A percentile compares a stretch with the other conserved stretches of the same genome.
These are phyloP conservation scores for Cinclus cinclus DNA, from an alignment of 2,113 vertebrate genomes.

Conservation along the genomic window DNA sequence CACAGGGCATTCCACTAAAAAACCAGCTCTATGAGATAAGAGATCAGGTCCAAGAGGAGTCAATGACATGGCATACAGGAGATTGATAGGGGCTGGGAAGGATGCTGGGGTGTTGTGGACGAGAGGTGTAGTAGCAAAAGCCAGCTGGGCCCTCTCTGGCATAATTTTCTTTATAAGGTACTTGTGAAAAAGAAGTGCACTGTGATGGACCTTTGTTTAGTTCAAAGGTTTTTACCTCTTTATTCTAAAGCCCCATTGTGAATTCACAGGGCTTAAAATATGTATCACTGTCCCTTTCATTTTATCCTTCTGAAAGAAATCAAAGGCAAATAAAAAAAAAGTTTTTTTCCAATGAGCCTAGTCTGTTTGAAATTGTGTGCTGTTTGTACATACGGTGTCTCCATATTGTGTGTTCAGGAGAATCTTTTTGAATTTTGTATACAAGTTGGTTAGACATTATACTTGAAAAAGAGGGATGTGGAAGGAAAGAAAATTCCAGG, in stretches of 20 bases:
- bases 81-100: slow-evolving; percentile 76
- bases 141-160: slow-evolving; percentile 75
- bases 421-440: slow-evolving; percentile 57
- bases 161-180: slow-evolving; percentile 82
- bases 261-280: slow-evolving; percentile 95
- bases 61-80: slow-evolving; percentile 59
- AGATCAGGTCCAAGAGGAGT: slow-evolving; percentile 75
- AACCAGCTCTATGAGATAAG: slow-evolving; percentile 73
- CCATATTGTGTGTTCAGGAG: slow-evolving; percentile 73
- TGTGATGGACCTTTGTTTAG: slow-evolving; percentile 94
- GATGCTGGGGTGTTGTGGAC: slow-evolving; percentile 77
- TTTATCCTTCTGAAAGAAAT: slow-evolving; percentile 92
- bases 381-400: slow-evolving; percentile 79
- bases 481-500: background rate
- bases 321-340: slow-evolving; percentile 83
- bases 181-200: slow-evolving; percentile 84
- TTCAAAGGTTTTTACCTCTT: slow-evolving; percentile 98
- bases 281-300: slow-evolving; percentile 98
- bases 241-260: slow-evolving; percentile 96
- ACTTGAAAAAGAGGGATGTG: background rate
- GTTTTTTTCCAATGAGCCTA: slow-evolving; percentile 74
- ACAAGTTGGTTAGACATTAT: slow-evolving; percentile 24
- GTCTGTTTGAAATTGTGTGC: slow-evolving; percentile 85
- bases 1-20: slow-evolving; percentile 73
- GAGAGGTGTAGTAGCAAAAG: slow-evolving; percentile 76